Base-by-base conservation (phyloP, 2,888 invertebrate genomes). In the Nymphalis urticae region DNA sequence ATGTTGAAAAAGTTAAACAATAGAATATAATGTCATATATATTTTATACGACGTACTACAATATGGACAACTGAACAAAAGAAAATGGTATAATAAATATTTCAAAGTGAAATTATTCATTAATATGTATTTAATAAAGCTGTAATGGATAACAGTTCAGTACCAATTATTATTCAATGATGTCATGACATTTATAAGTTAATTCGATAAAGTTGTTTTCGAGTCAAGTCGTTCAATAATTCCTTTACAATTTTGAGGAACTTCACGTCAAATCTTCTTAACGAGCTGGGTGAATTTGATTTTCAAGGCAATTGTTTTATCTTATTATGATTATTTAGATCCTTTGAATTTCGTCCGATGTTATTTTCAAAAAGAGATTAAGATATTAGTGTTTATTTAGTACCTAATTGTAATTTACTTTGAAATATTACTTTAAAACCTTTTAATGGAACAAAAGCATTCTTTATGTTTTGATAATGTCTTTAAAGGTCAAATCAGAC, bases 171-270 rank as follows among this genome's bases (percentile, higher is more conserved):
- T 82, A 84, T 86, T 85, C 80, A 81, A 80, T 79, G 79, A 75
- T 79, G 82, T 83, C 83, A 80, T 86, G 87, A 88, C 89, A 75
- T 84, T 82, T 88, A 84, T 86, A 86, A 86, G 86, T 85, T 87
- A 89, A 88, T 83, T 86, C 86, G 82, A 89, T 88, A 87, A 87
- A 81, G 75, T 82, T 81, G 82, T 85, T 86, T 82, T 82, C 76
- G 77, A 75, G 75, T 79, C 76, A 77, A 75, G 74, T 79, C 74
- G 17, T 51, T 77, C 76, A 80, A 80, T 80, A 82, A 85, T 82
- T 85, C 83, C 79, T 81, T 80, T 61, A 54, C 50, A 60, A 69
- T 50, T 50, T 56, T 53, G 56, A 56, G 32, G 36, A 62, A 67
- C 36, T 62, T 62, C 36, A 50, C 62, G 48, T 62, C 42, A 24